These are phyloP conservation scores for Frankliniella intonsa DNA, from an alignment of 2,888 invertebrate genomes.

Conservation along the genomic window DNA sequence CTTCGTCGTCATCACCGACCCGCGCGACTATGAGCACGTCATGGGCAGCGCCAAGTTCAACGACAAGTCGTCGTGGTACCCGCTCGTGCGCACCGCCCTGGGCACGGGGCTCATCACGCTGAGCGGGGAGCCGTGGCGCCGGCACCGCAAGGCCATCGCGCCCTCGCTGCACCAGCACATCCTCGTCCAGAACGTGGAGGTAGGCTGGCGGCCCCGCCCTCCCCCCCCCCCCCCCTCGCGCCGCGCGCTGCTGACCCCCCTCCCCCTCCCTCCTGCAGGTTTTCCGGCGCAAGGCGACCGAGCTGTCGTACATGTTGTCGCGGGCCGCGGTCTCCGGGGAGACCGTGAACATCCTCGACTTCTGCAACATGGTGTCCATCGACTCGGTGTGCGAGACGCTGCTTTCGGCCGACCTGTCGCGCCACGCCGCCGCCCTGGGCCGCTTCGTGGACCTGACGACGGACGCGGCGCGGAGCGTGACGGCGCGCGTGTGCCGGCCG, in stretches of 20 bases:
- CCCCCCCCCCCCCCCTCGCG: neutral
- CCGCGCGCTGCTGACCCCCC: neutral
- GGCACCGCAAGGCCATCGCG: conserved; percentile 3
- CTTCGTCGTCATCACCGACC: conserved; percentile 19
- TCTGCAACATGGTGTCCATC: conserved; percentile 12
- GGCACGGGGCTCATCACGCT: conserved; percentile 17
- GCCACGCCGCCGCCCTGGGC: neutral
- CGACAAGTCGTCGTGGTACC: conserved; percentile 18
- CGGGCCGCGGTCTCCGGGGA: neutral
- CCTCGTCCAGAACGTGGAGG: conserved; percentile 17
- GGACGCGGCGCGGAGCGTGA: neutral
- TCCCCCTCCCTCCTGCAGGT: neutral
- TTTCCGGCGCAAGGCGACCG: neutral
- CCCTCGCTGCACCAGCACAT: conserved; percentile 15
- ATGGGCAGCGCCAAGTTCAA: neutral
- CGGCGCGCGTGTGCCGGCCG: neutral
- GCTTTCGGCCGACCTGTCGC: neutral
- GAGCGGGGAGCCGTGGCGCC: neutral
- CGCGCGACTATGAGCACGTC: conserved; percentile 3
- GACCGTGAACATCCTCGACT: conserved; percentile 1
- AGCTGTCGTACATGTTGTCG: neutral
- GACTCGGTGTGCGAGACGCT: conserved; percentile 21
- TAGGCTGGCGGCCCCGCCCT: neutral
- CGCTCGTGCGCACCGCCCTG: neutral
- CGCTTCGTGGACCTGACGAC: neutral